Percentiles rank a stretch among this genome's conserved stretches.
phyloP scores from a whole-genome alignment of 1,140 invertebrate species.

The Tetramorium parvispinum region DNA sequence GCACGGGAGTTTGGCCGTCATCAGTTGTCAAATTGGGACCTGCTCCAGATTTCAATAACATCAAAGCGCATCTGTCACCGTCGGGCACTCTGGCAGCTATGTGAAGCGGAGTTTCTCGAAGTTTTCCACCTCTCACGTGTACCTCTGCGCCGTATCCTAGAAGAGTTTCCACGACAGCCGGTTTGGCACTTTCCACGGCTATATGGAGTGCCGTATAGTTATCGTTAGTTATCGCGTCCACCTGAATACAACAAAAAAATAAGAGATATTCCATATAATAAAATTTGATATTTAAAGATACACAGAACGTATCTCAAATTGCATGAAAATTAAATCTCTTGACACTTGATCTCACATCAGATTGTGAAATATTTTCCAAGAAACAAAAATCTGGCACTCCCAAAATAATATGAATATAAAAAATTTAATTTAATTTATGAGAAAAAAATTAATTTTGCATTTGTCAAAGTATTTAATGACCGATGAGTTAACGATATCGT shows the following conservation, averaged over 20 bases:
- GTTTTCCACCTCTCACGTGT: conserved; percentile 95
- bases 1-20: conserved; percentile 97
- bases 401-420: neutral
- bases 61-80: conserved; percentile 97
- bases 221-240: conserved; percentile 89
- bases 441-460: neutral
- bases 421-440: neutral
- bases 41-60: conserved; percentile 98
- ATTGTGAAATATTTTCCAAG: neutral
- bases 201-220: conserved; percentile 99
- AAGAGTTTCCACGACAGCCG: conserved; percentile 97
- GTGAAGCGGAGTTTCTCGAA: conserved; percentile 97
- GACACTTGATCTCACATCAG: neutral
- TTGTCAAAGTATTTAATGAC: neutral
- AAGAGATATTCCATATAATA: neutral
- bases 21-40: conserved; percentile 96
- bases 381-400: neutral
- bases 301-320: neutral
- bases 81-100: conserved; percentile 97
- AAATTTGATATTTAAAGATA: neutral
- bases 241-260: conserved; percentile 65
- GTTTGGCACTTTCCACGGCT: conserved; percentile 98
- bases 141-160: conserved; percentile 98
- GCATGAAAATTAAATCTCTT: neutral
- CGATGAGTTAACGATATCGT: neutral